Evolutionary conservation across 2,797 vertebrate species (phyloP).

Genomic region (Mycteria americana): DNA sequence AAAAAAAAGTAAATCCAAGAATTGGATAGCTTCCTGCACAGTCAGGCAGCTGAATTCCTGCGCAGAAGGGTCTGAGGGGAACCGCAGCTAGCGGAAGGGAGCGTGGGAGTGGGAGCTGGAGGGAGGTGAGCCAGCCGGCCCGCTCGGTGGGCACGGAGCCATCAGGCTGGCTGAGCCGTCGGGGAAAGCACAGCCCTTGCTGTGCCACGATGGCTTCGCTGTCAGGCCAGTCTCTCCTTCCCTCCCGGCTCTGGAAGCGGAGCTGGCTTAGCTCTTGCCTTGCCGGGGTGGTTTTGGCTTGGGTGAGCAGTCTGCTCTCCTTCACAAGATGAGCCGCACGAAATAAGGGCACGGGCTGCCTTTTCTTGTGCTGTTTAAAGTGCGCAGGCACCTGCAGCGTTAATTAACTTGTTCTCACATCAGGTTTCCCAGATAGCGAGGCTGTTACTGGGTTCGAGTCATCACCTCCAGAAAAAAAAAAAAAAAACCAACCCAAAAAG

Average conservation of each 20-base stretch:
- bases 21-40: not conserved
- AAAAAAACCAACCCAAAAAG: not conserved
- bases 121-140: not conserved
- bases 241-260: not conserved
- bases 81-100: not conserved
- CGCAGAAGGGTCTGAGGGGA: constrained; percentile 14
- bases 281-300: not conserved
- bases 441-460: not conserved
- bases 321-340: not conserved
- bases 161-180: not conserved
- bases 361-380: not conserved
- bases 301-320: not conserved
- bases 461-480: not conserved
- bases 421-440: not conserved
- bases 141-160: not conserved
- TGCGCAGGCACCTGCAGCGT: rapidly evolving
- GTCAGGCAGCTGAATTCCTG: constrained; percentile 12
- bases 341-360: not conserved
- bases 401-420: not conserved
- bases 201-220: rapidly evolving
- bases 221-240: not conserved
- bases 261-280: not conserved
- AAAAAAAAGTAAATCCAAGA: not conserved
- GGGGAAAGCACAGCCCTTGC: not conserved
- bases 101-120: constrained; percentile 28